These are phyloP conservation scores for Phengaris arion DNA, from an alignment of 2,888 invertebrate genomes.

Conservation along the genomic window DNA sequence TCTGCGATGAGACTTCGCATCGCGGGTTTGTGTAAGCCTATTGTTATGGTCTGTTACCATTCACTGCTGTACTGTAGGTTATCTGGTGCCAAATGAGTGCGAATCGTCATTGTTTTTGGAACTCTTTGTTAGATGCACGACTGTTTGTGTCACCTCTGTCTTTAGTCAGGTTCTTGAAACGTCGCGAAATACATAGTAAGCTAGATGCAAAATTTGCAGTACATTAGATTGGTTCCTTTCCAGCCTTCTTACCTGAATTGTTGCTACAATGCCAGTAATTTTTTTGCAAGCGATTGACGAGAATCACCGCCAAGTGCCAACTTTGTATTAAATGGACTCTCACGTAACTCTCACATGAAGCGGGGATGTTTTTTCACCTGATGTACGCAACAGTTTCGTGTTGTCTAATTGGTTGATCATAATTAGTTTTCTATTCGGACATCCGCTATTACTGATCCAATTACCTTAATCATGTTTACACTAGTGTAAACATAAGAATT, in stretches of 20 bases:
- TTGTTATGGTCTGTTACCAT: no score
- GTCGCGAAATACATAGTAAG: no score
- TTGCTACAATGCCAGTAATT: background rate
- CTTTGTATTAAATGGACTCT: background rate
- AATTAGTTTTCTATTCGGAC: constrained; percentile 27
- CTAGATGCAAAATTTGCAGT: no score
- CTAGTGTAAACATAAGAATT: background rate
- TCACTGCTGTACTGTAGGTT: no score
- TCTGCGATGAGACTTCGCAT: no score
- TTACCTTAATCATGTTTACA: constrained; percentile 5
- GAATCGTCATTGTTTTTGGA: no score
- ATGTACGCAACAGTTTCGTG: constrained; percentile 1
- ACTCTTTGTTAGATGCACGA: no score
- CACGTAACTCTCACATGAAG: background rate
- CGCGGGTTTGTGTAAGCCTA: no score
- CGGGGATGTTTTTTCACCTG: background rate
- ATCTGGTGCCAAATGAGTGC: no score
- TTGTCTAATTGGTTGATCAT: background rate
- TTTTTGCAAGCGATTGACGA: background rate
- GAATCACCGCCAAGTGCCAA: background rate
- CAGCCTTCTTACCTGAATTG: background rate
- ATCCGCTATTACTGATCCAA: constrained; percentile 28
- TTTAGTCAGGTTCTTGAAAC: no score
- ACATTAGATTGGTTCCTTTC: no score
- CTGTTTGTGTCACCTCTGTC: no score